phyloP scores from a whole-genome alignment of 2,797 vertebrate genomes.

The Euthynnus affinis region DNA sequence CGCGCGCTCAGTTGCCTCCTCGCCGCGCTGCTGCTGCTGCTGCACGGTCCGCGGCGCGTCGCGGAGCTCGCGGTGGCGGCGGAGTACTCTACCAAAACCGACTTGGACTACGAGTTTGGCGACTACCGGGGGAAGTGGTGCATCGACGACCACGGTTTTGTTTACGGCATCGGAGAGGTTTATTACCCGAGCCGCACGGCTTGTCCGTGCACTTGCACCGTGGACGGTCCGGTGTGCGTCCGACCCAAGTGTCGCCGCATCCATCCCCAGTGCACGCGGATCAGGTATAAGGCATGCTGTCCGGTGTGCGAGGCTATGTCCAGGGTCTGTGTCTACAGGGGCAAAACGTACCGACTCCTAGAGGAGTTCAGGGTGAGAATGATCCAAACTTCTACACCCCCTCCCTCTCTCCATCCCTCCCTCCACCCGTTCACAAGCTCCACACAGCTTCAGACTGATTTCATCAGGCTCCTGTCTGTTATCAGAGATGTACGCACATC shows the following conservation, averaged over 20 bases:
- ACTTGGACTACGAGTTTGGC: conserved; percentile 83
- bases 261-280: conserved; percentile 85
- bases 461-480: not conserved
- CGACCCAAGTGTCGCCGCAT: conserved; percentile 85
- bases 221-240: conserved; percentile 84
- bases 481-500: not conserved
- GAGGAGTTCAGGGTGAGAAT: conserved; percentile 88
- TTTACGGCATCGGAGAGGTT: conserved; percentile 84
- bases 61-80: conserved; percentile 35
- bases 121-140: conserved; percentile 89
- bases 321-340: conserved; percentile 83
- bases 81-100: conserved; percentile 79
- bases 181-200: conserved; percentile 83
- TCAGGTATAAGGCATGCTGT: conserved; percentile 82
- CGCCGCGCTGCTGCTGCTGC: conserved; percentile 57
- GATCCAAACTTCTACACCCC: not conserved
- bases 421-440: not conserved
- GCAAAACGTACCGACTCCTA: conserved; percentile 81
- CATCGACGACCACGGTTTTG: conserved; percentile 86
- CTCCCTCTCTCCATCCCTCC: not conserved
- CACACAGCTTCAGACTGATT: not conserved
- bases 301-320: conserved; percentile 86
- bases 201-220: conserved; percentile 88
- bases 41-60: conserved; percentile 26
- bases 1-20: conserved; percentile 50